A percentile compares a stretch with the other conserved stretches of the same genome.
Evolutionary conservation across 2,113 vertebrate genomes (phyloP).

Genomic region (Pimephales promelas): DNA sequence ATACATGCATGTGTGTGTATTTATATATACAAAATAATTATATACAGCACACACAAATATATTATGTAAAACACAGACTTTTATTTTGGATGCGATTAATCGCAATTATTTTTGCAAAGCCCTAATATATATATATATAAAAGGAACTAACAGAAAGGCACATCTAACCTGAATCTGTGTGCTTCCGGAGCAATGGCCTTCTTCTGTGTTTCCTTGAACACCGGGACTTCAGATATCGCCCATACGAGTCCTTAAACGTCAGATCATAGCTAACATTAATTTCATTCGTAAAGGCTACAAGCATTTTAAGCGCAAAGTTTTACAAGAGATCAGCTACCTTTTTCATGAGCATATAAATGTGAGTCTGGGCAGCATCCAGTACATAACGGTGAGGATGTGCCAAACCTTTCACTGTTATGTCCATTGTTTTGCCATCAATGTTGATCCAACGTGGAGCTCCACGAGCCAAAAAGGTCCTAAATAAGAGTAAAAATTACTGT

Average conservation of each 20-base stretch:
- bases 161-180: conserved; percentile 85
- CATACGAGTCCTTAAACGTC: conserved; percentile 86
- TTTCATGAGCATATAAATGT: conserved; percentile 99
- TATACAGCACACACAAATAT: no score
- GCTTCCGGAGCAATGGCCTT: conserved; percentile 87
- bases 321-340: conserved; percentile 78
- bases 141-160: not conserved
- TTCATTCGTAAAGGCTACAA: conserved; percentile 6
- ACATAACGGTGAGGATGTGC: conserved; percentile 94
- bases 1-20: no score
- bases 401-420: conserved; percentile 90
- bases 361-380: conserved; percentile 93
- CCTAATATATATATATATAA: no score
- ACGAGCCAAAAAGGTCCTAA: conserved; percentile 92
- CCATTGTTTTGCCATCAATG: conserved; percentile 98
- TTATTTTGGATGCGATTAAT: no score
- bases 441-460: conserved; percentile 98
- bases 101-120: no score
- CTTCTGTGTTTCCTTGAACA: conserved; percentile 92
- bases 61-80: no score
- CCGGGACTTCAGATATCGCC: conserved; percentile 93
- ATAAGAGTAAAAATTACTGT: not conserved
- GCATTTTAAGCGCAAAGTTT: not conserved
- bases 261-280: conserved; percentile 26
- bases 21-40: no score